Base-by-base conservation (phyloP, 37 sponge, comb jelly and placozoan species). In the Spongilla lacustris region DNA sequence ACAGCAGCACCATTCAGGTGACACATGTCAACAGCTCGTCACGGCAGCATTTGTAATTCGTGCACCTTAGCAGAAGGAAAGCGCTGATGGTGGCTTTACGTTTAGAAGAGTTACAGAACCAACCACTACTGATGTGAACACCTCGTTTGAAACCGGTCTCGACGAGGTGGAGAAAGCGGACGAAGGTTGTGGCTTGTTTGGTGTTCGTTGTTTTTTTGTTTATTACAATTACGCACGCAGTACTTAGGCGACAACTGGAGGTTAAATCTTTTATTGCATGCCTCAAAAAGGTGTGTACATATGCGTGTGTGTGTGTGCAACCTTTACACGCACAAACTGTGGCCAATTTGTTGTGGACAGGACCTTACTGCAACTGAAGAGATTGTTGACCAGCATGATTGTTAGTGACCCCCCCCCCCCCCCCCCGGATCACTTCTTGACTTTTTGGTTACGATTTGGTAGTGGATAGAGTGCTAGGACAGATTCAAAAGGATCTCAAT, bases 221-320 rank as follows among this genome's bases (percentile, higher is more conserved):
- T n/a, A n/a, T n/a, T n/a, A n/a, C 8, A 46, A 10, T 46, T 46
- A 46, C 8, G 46, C 8, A 1, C 58, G 14, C 21, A 71, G 71
- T 3, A 14, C 12, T 82, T 6, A 14, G 28, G 21, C 36, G 50
- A 34, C 50, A 5, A 21, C 35, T 83, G 48, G 84, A 83, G 74
- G 49, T 83, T 22, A 48, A 83, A 31, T 28, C 74, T 0, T 74
- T 83, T 48, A 36, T 83, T 38, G 84, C 71, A 28, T 49, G 74
- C 32, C 32, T 83, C 24, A 83, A 33, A 30, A 73, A 74, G 75
- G 75, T 74, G 31, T 74, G 5, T 31, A 36, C 22, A 11, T 30
- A 4, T 21, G 75, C 33, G 31, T 74, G 5, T 31, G 75, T 36
- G 31, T 30, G 24, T 21, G 2, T 25, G n/a, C n/a, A n/a, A n/a